A percentile compares a stretch with the other conserved stretches of the same genome.
Conservation (phyloP, 2,888 invertebrate genomes). For the Ectemnius continuus region DNA sequence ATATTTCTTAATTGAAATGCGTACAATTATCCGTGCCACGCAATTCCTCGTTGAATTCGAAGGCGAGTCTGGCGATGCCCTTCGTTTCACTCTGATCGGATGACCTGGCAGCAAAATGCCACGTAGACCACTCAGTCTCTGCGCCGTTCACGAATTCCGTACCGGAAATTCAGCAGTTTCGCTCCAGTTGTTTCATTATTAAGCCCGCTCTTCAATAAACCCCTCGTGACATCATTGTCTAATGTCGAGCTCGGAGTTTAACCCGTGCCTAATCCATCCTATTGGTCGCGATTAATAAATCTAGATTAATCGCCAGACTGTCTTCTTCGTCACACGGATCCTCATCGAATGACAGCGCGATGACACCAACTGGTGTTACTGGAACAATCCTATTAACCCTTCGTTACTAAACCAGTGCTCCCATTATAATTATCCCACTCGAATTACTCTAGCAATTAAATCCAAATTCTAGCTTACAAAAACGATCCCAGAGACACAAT, state of each 20-base stretch:
- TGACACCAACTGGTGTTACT: not conserved
- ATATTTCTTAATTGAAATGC: conserved; percentile 37
- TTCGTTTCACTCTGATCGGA: conserved; percentile 32
- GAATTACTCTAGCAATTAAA: too few species aligned
- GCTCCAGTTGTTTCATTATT: conserved; percentile 11
- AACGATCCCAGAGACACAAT: too few species aligned
- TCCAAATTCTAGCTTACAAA: too few species aligned
- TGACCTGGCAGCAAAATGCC: conserved; percentile 43
- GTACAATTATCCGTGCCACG: conserved; percentile 26
- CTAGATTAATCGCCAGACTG: conserved; percentile 5
- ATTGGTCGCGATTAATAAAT: conserved; percentile 2
- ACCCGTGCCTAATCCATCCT: not conserved
- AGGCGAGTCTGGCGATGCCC: conserved; percentile 26
- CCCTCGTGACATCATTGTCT: not conserved
- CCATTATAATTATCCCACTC: too few species aligned
- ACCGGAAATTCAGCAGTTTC: conserved; percentile 33
- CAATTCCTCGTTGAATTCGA: conserved; percentile 32
- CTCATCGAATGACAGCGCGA: not conserved
- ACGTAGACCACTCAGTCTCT: conserved; percentile 13
- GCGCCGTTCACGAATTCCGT: conserved; percentile 23
- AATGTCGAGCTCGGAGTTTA: not conserved
- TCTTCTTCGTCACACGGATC: conserved; percentile 1
- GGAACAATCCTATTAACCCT: not conserved
- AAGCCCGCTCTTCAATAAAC: not conserved
- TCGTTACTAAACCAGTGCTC: not conserved